phyloP scores from a whole-genome alignment of 2,888 invertebrate species.

The Cylloceria caligata region DNA sequence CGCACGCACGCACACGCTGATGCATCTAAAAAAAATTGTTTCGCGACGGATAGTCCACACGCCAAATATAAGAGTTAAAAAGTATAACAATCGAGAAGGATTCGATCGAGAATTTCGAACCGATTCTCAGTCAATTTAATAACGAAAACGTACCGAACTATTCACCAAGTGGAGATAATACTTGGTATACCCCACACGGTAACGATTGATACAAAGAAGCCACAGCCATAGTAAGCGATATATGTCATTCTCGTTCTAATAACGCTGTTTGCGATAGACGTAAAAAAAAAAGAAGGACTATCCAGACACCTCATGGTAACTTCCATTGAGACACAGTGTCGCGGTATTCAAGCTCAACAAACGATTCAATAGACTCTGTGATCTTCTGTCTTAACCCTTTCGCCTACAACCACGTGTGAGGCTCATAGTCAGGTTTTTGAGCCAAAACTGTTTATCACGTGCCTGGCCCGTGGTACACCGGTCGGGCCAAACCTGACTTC shows the following conservation, averaged over 20 bases:
- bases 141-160: conserved; percentile 67
- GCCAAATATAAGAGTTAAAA: neutral
- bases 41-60: neutral
- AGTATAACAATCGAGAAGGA: conserved; percentile 27
- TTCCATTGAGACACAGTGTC: neutral
- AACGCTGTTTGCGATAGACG: neutral
- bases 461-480: no score
- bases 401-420: no score
- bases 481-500: no score
- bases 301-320: neutral
- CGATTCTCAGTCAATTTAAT: conserved; percentile 46
- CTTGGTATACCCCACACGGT: conserved; percentile 44
- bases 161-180: conserved; percentile 50
- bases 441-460: no score
- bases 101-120: conserved; percentile 65
- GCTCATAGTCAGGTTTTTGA: no score
- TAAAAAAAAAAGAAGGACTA: neutral
- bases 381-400: conserved; percentile 31
- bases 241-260: conserved; percentile 9
- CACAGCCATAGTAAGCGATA: neutral
- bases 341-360: conserved; percentile 16
- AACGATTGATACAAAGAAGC: neutral
- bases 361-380: conserved; percentile 19
- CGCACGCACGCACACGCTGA: no score
- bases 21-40: no score